Conservation (phyloP, 2,113 vertebrate species). For the Hippolais icterina region DNA sequence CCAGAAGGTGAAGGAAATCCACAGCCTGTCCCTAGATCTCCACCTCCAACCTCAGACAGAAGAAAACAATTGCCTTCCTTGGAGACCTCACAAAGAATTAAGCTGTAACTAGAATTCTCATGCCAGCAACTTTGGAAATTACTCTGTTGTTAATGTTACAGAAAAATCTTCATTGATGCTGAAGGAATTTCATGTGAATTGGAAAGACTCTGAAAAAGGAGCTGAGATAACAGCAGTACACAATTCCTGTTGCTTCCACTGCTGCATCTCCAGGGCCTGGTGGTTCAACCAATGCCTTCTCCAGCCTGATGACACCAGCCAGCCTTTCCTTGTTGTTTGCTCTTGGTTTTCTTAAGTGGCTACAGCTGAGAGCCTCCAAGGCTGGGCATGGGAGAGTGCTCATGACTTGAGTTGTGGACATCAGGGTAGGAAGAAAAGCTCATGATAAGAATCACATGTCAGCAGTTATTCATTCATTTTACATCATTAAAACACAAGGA, state of each 20-base stretch:
- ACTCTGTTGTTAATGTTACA: neutral
- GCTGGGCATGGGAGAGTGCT: neutral
- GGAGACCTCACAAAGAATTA: neutral
- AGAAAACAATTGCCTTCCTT: constrained; percentile 24
- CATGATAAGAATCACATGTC: neutral
- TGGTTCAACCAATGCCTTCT: neutral
- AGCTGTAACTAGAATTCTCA: neutral
- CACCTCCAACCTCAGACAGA: constrained; percentile 6
- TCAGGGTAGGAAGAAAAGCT: neutral
- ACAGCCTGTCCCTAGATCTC: neutral
- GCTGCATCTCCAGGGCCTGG: neutral
- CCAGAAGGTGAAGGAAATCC: neutral
- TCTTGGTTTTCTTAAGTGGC: neutral
- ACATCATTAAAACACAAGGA: neutral
- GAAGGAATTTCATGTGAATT: neutral
- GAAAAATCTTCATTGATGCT: neutral
- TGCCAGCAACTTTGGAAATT: neutral
- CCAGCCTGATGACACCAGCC: neutral
- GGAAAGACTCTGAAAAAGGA: neutral
- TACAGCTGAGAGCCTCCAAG: neutral
- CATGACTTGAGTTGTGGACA: neutral
- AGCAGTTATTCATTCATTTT: neutral
- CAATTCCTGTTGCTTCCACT: rapidly evolving
- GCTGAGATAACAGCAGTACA: neutral
- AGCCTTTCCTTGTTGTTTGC: neutral